Conservation (phyloP, 2,797 vertebrate species). For the Myripristis jacobus region DNA sequence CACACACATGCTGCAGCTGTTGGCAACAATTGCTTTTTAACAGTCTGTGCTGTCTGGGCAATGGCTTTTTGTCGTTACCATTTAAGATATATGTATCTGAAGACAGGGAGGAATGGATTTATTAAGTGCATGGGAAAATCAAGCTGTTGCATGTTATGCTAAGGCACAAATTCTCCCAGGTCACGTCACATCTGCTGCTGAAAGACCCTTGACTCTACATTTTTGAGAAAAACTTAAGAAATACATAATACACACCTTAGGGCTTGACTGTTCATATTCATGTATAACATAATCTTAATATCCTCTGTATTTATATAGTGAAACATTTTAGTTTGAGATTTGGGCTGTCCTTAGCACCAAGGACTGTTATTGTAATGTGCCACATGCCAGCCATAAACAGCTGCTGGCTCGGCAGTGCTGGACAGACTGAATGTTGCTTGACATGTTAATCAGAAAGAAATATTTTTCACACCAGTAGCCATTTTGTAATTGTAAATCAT, state of each 20-base stretch:
- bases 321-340: neutral
- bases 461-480: conserved; percentile 35
- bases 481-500: conserved; percentile 38
- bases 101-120: neutral
- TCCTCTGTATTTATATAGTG: neutral
- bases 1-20: conserved; percentile 75
- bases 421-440: conserved; percentile 46
- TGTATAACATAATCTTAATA: too few species aligned
- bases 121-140: neutral
- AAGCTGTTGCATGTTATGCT: neutral
- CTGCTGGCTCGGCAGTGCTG: conserved; percentile 45
- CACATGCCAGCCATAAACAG: conserved; percentile 63
- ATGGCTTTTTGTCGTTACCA: conserved; percentile 61
- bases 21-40: conserved; percentile 77
- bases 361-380: conserved; percentile 35
- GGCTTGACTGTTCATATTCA: too few species aligned
- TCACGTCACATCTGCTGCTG: neutral
- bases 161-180: neutral
- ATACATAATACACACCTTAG: too few species aligned
- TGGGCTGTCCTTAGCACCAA: conserved; percentile 24
- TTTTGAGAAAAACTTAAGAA: neutral
- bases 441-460: conserved; percentile 57
- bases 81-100: conserved; percentile 20
- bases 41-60: conserved; percentile 38
- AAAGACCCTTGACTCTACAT: neutral